Conservation (phyloP, 2,113 vertebrate genomes). For the Pelodiscus sinensis region DNA sequence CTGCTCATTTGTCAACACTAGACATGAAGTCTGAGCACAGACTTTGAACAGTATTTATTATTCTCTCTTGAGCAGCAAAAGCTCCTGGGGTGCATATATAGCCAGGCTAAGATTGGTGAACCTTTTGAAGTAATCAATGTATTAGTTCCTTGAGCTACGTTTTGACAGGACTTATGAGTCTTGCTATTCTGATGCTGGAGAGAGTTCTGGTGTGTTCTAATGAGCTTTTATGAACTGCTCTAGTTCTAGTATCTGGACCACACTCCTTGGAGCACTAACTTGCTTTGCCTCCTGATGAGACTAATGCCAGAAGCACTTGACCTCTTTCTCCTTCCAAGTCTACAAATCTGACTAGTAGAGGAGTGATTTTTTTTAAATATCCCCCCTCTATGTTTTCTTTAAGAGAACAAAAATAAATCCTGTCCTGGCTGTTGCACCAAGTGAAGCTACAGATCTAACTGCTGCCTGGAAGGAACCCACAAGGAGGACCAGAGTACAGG, state of each 20-base stretch:
- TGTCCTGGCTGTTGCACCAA: neutral
- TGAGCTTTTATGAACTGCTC: neutral
- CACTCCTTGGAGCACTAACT: neutral
- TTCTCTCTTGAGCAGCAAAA: neutral
- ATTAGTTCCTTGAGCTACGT: neutral
- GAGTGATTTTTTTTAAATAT: neutral
- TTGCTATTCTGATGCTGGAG: neutral
- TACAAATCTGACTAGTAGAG: neutral
- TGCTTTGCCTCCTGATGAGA: neutral
- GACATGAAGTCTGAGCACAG: neutral
- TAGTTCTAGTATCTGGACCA: neutral
- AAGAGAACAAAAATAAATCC: neutral
- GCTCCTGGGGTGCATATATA: neutral
- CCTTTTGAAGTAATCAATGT: neutral
- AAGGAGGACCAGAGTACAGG: neutral
- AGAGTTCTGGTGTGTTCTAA: neutral
- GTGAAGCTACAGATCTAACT: neutral
- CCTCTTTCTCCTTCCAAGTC: neutral
- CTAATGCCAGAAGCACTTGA: neutral
- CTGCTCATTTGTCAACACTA: neutral
- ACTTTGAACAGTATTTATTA: neutral
- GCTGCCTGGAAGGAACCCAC: neutral
- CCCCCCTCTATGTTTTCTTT: neutral
- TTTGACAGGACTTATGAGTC: neutral
- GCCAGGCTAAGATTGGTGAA: neutral